phyloP scores from a whole-genome alignment of 2,888 invertebrate species.

The Clitarchus hookeri region DNA sequence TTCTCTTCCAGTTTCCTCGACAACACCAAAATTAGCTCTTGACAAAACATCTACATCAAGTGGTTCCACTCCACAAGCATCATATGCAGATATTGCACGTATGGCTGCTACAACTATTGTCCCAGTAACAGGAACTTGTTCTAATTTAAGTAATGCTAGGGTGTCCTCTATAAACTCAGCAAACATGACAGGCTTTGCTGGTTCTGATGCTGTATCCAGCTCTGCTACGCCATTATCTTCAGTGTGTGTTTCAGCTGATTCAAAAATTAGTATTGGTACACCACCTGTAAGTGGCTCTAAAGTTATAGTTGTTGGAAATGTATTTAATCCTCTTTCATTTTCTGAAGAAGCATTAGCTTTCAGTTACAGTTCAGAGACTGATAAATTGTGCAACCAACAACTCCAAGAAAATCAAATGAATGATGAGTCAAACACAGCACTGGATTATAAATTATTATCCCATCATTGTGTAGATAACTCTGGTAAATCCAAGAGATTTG shows the following conservation, averaged over 20 bases:
- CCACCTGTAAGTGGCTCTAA: conserved; percentile 42
- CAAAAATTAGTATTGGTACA: conserved; percentile 41
- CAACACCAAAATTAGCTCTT: conserved; percentile 52
- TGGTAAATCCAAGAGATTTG: background rate
- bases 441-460: conserved; percentile 38
- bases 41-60: conserved; percentile 48
- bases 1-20: conserved; percentile 71
- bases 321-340: conserved; percentile 11
- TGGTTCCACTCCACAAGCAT: conserved; percentile 60
- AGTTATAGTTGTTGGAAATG: background rate
- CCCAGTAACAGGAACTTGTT: conserved; percentile 35
- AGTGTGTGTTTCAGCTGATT: conserved; percentile 24
- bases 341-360: background rate
- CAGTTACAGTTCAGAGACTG: background rate
- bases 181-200: conserved; percentile 26
- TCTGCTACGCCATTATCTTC: conserved; percentile 18
- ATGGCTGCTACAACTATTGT: conserved; percentile 51
- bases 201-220: conserved; percentile 2
- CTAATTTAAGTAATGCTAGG: conserved; percentile 22
- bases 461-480: conserved; percentile 31
- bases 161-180: conserved; percentile 36
- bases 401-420: conserved; percentile 41
- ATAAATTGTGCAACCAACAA: background rate
- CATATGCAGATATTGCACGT: conserved; percentile 84
- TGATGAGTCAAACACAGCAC: conserved; percentile 43